Evolutionary conservation across 2,888 invertebrate genomes (phyloP).

Genomic region (Dasypolia templi): DNA sequence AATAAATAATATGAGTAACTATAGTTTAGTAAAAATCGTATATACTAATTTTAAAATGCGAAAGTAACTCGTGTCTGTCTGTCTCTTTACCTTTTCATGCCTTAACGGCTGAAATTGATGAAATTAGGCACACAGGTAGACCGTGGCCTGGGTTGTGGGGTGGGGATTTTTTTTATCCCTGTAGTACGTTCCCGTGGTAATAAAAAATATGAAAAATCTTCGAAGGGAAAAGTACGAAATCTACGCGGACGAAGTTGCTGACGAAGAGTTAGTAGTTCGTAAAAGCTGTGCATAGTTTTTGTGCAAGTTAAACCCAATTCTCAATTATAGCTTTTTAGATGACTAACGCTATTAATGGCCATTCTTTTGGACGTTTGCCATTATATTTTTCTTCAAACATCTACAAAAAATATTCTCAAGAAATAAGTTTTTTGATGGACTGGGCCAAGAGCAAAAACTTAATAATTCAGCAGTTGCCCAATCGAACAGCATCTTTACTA

Average conservation of each 20-base stretch:
- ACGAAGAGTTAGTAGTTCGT: neutral
- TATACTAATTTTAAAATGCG: neutral
- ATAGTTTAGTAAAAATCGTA: too few relatives aligned
- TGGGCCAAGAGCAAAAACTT: neutral
- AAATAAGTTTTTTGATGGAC: neutral
- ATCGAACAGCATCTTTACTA: neutral
- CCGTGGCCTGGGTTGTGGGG: neutral
- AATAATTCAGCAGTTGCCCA: neutral
- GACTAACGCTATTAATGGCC: neutral
- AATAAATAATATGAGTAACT: too few relatives aligned
- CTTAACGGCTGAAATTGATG: neutral
- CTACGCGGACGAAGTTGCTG: neutral
- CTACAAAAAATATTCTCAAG: neutral
- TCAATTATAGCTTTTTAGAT: slow-evolving; percentile 8
- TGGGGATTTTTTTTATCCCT: neutral
- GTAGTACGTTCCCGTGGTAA: neutral
- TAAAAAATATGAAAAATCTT: neutral
- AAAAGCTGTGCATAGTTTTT: slow-evolving; percentile 27
- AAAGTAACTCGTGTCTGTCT: neutral
- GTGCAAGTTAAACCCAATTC: neutral
- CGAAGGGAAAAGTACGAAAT: neutral
- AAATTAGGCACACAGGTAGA: neutral
- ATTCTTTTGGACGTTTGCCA: neutral
- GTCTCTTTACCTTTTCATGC: neutral
- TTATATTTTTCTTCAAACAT: neutral